These are phyloP conservation scores for Regulus satrapa DNA, from an alignment of 2,113 vertebrate genomes.

Conservation along the genomic window DNA sequence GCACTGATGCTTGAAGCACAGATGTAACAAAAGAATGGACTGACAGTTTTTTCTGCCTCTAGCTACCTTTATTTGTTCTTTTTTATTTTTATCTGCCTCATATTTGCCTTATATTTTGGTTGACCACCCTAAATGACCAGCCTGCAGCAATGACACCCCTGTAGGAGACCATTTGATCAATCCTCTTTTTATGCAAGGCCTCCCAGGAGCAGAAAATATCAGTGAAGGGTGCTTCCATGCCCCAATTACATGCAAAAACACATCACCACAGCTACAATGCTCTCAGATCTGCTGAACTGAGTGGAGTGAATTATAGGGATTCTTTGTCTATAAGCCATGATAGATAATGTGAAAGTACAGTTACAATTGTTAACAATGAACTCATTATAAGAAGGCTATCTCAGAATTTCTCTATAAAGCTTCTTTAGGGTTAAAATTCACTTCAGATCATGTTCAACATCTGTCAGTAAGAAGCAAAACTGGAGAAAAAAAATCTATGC, in stretches of 20 bases:
- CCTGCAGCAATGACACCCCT: conserved; percentile 2
- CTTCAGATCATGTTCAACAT: conserved; percentile 1
- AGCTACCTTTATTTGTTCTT: conserved; percentile 34
- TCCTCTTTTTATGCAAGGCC: not conserved
- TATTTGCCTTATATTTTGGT: conserved; percentile 13
- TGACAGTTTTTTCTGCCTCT: conserved; percentile 51
- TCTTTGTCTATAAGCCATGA: not conserved
- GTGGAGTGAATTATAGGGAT: not conserved
- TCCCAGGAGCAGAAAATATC: not conserved
- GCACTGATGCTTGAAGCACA: conserved; percentile 41
- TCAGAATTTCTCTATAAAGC: conserved; percentile 34
- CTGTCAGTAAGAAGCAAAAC: not conserved
- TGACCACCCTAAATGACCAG: conserved; percentile 31
- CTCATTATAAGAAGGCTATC: conserved; percentile 16
- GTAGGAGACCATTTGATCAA: not conserved
- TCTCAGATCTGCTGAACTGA: not conserved
- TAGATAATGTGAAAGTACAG: not conserved
- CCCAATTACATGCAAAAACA: not conserved
- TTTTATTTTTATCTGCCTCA: conserved; percentile 63
- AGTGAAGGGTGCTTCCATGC: not conserved
- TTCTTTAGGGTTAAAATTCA: conserved; percentile 20
- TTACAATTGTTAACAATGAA: conserved; percentile 53
- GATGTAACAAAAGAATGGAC: conserved; percentile 37
- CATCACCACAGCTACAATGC: not conserved
- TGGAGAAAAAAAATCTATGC: not conserved